Percentiles rank a stretch among this genome's conserved stretches.
Conservation (phyloP, 2,113 vertebrate genomes). For the Neolamprologus caudopunctatus region DNA sequence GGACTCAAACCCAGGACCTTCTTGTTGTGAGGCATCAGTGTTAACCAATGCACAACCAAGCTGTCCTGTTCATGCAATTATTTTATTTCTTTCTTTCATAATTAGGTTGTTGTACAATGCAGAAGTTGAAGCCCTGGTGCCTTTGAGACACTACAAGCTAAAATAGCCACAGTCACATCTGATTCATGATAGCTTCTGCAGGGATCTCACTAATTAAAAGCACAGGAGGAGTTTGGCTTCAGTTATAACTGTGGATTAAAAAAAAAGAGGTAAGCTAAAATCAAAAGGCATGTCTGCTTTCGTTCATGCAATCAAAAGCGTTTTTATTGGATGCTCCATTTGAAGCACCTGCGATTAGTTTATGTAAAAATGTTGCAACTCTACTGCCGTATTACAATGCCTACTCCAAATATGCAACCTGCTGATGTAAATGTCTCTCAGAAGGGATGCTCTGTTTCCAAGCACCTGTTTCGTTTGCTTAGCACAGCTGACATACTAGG, state of each 20-base stretch:
- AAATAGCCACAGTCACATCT: not conserved
- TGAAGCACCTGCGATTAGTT: not conserved
- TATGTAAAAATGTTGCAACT: not conserved
- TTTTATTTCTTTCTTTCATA: accelerated
- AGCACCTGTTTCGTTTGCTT: not conserved
- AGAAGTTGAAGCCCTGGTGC: not conserved
- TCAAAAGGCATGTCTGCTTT: not conserved
- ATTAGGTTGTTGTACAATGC: not conserved
- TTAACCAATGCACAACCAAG: not conserved
- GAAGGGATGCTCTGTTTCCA: not conserved
- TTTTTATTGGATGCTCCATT: not conserved
- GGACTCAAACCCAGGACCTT: not conserved
- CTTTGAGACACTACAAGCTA: not conserved
- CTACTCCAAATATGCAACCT: not conserved
- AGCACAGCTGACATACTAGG: not conserved
- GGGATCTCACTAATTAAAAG: not conserved
- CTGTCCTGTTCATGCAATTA: not conserved
- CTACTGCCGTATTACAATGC: not conserved
- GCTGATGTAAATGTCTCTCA: not conserved
- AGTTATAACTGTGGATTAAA: not conserved
- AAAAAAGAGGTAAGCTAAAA: not conserved
- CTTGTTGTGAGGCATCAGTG: not conserved
- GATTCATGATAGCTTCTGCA: not conserved
- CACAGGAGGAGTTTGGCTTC: not conserved
- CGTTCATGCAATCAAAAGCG: not conserved